Evolutionary conservation across 2,113 vertebrate genomes (phyloP), one percentile per base, ranked within the genome.

Genomic region (Pomatorhinus ruficollis): DNA sequence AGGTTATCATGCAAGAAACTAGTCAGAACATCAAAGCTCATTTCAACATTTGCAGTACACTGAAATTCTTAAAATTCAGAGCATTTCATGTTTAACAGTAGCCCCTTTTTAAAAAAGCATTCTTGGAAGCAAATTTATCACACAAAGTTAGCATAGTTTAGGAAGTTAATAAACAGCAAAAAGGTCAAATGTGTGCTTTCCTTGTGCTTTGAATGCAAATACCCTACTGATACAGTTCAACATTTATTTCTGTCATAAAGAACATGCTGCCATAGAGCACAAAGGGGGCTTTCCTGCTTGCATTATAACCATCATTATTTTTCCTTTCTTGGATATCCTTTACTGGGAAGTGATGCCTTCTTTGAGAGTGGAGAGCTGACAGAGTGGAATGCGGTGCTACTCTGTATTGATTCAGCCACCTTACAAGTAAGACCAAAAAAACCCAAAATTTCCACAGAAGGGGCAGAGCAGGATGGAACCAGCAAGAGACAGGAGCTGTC

Each of bases 111-210:
- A 27, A 39, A 87, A 95, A 95, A 90, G 49, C 42, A 45, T 63
- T 64, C 8, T 35, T 71, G 72, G 83, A 81, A 91, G 61, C 70
- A 95, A 82, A 71, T 89, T 72, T 79, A 28, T 83, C 61, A 88
- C 89, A 79, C 64, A 40, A 76, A 70, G n/a, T 92, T 72, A 94
- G 64, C 68, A 65, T 11, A 87, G 78, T 81, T 95, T 88, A 86
- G 50, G 66, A 93, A 91, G 83, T 81, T 87, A 87, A 80, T 30
- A 76, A 89, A 84, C 68, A 57, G 31, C 37, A 72, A 68, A 93
- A 96, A 89, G 52, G 69, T 90, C 63, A 92, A 84, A 97, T 4
- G 0, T 47, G 45, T 44, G 52, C 18, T 88, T 74, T 70, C 74
- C 64, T 77, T 78, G 47, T 90, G 83, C 33, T 71, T 49, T 90